phyloP scores from a whole-genome alignment of 2,797 vertebrate species.

The Octomys mimax region DNA sequence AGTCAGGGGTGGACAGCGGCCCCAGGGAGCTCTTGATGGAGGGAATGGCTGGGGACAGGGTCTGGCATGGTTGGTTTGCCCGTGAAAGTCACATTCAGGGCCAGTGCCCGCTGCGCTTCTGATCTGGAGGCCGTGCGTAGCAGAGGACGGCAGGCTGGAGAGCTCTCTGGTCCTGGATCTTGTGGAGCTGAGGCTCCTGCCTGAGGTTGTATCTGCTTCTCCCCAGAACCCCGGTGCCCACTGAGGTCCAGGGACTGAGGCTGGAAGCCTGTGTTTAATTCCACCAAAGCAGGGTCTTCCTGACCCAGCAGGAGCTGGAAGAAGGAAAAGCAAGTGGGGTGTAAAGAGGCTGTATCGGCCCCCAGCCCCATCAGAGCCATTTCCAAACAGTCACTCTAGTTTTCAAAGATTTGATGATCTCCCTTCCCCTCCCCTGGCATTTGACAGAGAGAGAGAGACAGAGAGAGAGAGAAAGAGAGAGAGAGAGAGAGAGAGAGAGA shows the following conservation, averaged over 20 bases:
- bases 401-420: conserved; percentile 54
- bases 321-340: neutral
- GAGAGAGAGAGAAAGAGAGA: no score
- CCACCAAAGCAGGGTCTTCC: neutral
- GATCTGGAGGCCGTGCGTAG: neutral
- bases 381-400: neutral
- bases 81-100: neutral
- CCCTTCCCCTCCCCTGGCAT: neutral
- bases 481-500: no score
- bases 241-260: neutral
- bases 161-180: neutral
- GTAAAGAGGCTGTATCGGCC: neutral
- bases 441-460: neutral
- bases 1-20: neutral
- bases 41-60: neutral
- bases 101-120: neutral
- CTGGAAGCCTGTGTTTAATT: neutral
- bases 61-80: neutral
- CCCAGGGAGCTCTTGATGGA: neutral
- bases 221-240: neutral
- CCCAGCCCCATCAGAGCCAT: conserved; percentile 39
- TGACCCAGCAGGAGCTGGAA: neutral
- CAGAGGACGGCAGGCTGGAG: neutral
- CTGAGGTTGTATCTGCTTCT: neutral
- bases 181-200: neutral